These are phyloP conservation scores for Tineola bisselliella DNA, from an alignment of 2,888 invertebrate genomes.

Conservation along the genomic window DNA sequence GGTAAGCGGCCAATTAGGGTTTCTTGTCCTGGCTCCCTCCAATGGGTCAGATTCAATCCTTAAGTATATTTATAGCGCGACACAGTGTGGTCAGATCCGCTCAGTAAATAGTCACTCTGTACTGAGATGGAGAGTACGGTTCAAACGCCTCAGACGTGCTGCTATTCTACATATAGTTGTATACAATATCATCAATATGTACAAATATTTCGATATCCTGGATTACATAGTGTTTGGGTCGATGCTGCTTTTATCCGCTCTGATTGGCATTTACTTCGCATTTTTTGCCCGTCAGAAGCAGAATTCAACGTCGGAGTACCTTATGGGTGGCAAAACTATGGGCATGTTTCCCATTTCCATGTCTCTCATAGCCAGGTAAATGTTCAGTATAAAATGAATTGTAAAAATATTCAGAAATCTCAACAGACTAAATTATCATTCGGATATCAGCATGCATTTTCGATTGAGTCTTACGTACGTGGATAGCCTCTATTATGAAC, in stretches of 20 bases:
- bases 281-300: conserved; percentile 74
- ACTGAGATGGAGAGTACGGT: conserved; percentile 42
- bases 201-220: conserved; percentile 66
- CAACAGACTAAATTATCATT: background rate
- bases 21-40: conserved; percentile 48
- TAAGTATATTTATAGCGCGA: conserved; percentile 45
- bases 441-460: background rate
- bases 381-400: background rate
- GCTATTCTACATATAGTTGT: conserved; percentile 14
- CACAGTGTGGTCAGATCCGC: conserved; percentile 35
- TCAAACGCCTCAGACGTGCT: conserved; percentile 37
- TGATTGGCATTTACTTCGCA: conserved; percentile 77
- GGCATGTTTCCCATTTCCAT: conserved; percentile 82
- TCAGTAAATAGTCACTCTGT: conserved; percentile 41
- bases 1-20: conserved; percentile 45
- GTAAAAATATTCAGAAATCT: background rate
- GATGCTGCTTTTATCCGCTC: conserved; percentile 72
- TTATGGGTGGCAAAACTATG: conserved; percentile 81
- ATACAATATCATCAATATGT: background rate
- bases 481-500: background rate
- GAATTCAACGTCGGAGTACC: conserved; percentile 75
- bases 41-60: conserved; percentile 16
- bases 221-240: conserved; percentile 74
- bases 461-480: background rate
- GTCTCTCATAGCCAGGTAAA: conserved; percentile 80